These are phyloP conservation scores for Odontomyia ornata DNA, from an alignment of 2,888 invertebrate genomes.

Conservation along the genomic window DNA sequence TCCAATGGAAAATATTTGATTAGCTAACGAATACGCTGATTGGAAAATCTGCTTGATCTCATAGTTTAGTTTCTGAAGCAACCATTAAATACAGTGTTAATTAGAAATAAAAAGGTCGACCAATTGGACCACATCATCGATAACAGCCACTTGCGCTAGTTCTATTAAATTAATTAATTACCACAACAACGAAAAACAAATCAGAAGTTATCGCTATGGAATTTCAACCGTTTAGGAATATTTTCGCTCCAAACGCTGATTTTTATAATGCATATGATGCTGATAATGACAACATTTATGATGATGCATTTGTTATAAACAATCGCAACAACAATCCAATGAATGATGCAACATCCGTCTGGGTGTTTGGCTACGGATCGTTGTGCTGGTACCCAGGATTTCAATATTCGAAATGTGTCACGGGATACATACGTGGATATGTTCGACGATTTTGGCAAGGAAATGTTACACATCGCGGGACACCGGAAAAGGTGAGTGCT, in stretches of 20 bases:
- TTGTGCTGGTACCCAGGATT: slow-evolving; percentile 96
- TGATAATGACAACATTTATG: background rate
- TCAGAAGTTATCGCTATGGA: background rate
- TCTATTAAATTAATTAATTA: background rate
- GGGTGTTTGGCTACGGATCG: slow-evolving; percentile 97
- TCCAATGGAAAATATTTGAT: no score
- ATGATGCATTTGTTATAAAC: background rate
- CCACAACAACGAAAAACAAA: background rate
- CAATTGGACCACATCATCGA: no score
- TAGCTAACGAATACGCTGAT: no score
- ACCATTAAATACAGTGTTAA: no score
- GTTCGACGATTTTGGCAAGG: slow-evolving; percentile 93
- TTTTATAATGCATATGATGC: slow-evolving; percentile 6
- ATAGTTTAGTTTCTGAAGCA: no score
- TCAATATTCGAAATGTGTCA: slow-evolving; percentile 78
- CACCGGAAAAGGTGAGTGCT: slow-evolving; percentile 72
- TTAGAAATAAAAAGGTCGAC: no score
- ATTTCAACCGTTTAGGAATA: slow-evolving; percentile 30
- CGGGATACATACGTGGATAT: slow-evolving; percentile 81
- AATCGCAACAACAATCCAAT: background rate
- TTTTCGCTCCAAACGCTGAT: slow-evolving; percentile 13
- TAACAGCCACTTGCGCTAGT: no score
- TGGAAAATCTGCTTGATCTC: no score
- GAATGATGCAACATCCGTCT: slow-evolving; percentile 65
- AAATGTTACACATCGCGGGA: slow-evolving; percentile 82